Conservation (phyloP, 2,797 vertebrate species). For the Anguilla marmorata region DNA sequence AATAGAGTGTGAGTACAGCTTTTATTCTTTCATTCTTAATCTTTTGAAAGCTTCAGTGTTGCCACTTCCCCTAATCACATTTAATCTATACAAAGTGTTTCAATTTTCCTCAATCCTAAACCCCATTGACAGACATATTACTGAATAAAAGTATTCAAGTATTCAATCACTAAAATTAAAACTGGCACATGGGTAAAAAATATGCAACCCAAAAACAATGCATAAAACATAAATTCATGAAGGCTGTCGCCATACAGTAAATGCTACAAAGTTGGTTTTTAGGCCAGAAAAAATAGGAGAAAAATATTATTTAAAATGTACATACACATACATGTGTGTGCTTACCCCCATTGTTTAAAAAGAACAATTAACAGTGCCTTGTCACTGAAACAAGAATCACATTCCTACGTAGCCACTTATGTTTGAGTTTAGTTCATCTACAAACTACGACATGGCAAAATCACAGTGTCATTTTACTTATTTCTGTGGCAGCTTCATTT, state of each 20-base stretch:
- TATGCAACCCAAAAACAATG: neutral
- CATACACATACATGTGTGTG: neutral
- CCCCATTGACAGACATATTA: neutral
- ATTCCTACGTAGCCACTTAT: neutral
- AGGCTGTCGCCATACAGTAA: neutral
- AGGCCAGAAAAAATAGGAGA: neutral
- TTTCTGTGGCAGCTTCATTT: conserved; percentile 15
- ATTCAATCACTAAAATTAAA: neutral
- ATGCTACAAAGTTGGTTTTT: neutral
- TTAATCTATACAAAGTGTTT: conserved; percentile 19
- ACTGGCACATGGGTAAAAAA: neutral
- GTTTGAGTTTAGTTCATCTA: conserved; percentile 23
- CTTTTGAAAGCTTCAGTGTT: conserved; percentile 9
- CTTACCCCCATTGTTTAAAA: conserved; percentile 27
- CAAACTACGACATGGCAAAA: conserved; percentile 32
- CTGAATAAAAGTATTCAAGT: neutral
- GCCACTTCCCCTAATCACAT: conserved; percentile 1
- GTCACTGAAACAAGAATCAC: neutral
- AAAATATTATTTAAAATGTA: neutral
- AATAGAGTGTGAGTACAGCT: conserved; percentile 17
- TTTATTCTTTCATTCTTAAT: conserved; percentile 27
- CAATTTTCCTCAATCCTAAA: conserved; percentile 48
- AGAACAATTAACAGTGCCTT: neutral
- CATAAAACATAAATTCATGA: neutral
- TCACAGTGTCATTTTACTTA: conserved; percentile 7